Evolutionary conservation across 2,113 vertebrate genomes (phyloP), one percentile per base, ranked within the genome.

Genomic region (Manacus vitellinus): DNA sequence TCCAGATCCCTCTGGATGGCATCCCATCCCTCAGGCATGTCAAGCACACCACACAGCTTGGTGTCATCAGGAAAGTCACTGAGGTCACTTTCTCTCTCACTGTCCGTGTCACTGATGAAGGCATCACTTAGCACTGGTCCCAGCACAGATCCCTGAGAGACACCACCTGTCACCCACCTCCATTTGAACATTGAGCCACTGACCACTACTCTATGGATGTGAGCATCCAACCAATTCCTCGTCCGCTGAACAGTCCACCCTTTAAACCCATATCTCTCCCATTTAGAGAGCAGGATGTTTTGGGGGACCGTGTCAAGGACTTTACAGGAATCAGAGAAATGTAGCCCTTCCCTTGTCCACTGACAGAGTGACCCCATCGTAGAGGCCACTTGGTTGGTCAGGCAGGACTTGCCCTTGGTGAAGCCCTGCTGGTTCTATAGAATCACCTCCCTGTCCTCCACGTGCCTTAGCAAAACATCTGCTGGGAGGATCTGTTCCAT

Each of bases 251-350:
- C 12, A 72, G 21, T 37, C 51, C n/a, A 54, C 18, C 4, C 24
- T 35, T 44, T 19, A 58, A 65, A 39, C 10, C 19, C 6, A 1
- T n/a, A 8, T 46, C 14, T 27, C 18, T 58, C 33, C 33, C 24
- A 3, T 12, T 56, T 49, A 75, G 13, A 56, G 55, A 18, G 23
- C 68, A 47, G 27, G 27, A 5, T n/a, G 61, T n/a, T 43, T 15
- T 18, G 54, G 14, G 18, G 23, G 5, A 25, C 18, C 0, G 0
- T 20, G 9, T 10, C 30, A 41, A 65, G 77, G 1, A 9, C 19
- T 10, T 46, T n/a, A 12, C 20, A 37, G 18, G 20, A 47, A 9
- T 54, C 65, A 47, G 8, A 54, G 10, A 16, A 68, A 68, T 3
- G 8, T 8, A 58, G 37, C 33, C 20, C 44, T 71, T 65, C 28